phyloP scores from a whole-genome alignment of 2,888 invertebrate genomes.

The Lucinisca nassula region DNA sequence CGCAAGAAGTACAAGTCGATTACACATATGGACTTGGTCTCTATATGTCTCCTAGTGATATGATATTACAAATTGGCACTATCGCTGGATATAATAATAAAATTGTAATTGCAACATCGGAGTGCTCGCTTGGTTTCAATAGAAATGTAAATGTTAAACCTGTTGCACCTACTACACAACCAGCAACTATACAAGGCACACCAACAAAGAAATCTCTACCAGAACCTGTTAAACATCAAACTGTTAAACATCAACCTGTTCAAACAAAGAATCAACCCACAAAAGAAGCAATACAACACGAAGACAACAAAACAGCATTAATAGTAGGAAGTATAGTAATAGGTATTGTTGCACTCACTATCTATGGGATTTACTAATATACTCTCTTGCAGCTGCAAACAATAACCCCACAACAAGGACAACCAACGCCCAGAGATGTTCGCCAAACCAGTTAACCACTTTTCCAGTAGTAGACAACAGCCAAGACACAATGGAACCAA shows the following conservation, averaged over 20 bases:
- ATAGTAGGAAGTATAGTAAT: no score
- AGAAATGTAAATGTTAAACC: background rate
- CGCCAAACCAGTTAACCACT: no score
- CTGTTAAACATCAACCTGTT: no score
- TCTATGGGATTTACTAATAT: no score
- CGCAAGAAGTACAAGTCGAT: constrained; percentile 12
- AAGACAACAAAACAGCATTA: constrained; percentile 4
- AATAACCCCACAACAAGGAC: no score
- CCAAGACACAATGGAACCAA: no score
- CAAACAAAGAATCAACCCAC: background rate
- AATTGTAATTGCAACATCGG: constrained; percentile 4
- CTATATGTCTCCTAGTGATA: constrained; percentile 32
- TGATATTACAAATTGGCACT: constrained; percentile 19
- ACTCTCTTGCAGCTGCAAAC: no score
- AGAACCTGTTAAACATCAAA: constrained; percentile 4
- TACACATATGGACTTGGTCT: constrained; percentile 17
- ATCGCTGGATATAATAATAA: constrained; percentile 21
- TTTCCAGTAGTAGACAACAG: no score
- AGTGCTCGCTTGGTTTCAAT: background rate
- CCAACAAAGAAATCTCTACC: constrained; percentile 1
- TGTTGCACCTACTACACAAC: background rate
- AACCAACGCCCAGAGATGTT: no score
- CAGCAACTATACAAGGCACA: background rate
- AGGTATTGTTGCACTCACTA: no score
- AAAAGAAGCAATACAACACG: constrained; percentile 1